Evolutionary conservation across 2,888 invertebrate genomes (phyloP), one percentile per base, ranked within the genome.

Genomic region (Cremastobaeus sp.): DNA sequence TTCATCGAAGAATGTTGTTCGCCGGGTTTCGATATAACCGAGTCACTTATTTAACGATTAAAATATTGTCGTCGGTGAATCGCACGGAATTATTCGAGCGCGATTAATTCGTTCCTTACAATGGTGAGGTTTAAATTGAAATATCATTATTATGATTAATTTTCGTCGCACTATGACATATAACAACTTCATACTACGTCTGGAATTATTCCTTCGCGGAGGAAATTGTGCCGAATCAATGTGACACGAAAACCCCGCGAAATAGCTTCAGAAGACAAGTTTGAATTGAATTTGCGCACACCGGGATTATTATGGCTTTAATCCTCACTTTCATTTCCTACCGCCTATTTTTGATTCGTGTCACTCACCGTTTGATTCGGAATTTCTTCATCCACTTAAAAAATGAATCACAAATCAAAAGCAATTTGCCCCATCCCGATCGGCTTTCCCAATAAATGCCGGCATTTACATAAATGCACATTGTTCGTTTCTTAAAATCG

Each of bases 261-360:
- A 79, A 81, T 80, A 77, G 78, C 81, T 78, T 78, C 76, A 76
- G 73, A 57, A 75, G 77, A 78, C 79, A 78, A 79, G 78, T 79
- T 80, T 77, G 77, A 80, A 81, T 81, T 77, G 78, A 79, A 81
- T 79, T 80, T 76, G 68, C 69, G 77, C 70, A 79, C 79, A 79
- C 81, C 74, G 32, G 21, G 20, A 21, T 20, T 35, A 43, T 59
- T 59, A 47, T 37, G 35, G 0, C 15, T 41, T 34, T 14, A 20
- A 14, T 50, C 20, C 35, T 9, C 0, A 21, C 0, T 17, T 35
- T 50, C 12, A 15, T 34, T 35, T 20, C 9, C 20, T 20, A 5
- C 6, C 20, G 20, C 3, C 5, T 5, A 25, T 41, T 41, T 41
- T 41, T 6, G 3, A 20, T 41, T 41, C 3, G 5, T 11, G 20